Evolutionary conservation across 2,888 invertebrate species (phyloP).

Genomic region (Mystacides longicornis): DNA sequence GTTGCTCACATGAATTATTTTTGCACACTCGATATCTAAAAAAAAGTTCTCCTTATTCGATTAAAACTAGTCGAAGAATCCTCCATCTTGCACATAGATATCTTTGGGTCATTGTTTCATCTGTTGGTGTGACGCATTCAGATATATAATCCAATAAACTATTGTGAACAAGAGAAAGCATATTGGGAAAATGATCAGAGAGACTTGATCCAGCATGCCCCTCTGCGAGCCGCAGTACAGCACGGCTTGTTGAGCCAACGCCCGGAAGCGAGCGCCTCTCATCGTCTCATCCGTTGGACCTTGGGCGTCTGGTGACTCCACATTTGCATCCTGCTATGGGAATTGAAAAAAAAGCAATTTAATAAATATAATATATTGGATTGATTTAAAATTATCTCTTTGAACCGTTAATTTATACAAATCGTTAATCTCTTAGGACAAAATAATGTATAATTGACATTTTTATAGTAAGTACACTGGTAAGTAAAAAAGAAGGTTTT

Average conservation of each 20-base stretch:
- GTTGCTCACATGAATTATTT: no score
- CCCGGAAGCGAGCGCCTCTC: slow-evolving; percentile 33
- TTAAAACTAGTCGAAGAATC: slow-evolving; percentile 20
- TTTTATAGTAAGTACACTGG: no score
- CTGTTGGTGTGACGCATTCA: slow-evolving; percentile 44
- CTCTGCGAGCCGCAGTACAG: slow-evolving; percentile 57
- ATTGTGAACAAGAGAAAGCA: slow-evolving; percentile 51
- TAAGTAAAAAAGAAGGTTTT: no score
- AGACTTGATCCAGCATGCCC: slow-evolving; percentile 52
- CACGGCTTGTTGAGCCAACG: slow-evolving; percentile 46
- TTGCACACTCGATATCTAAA: no score
- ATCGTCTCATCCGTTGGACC: slow-evolving; percentile 19
- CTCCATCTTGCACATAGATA: slow-evolving; percentile 12
- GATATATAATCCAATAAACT: slow-evolving; percentile 55
- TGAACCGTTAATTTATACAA: no score
- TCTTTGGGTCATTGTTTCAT: slow-evolving; percentile 27
- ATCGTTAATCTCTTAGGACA: no score
- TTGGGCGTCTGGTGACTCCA: slow-evolving; percentile 23
- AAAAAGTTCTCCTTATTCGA: no score
- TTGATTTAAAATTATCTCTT: no score
- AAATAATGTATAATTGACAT: no score
- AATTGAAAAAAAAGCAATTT: no score
- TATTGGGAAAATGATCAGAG: slow-evolving; percentile 53
- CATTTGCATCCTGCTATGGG: slow-evolving; percentile 18
- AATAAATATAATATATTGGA: no score